Percentiles rank a stretch among this genome's conserved stretches.
These are phyloP conservation scores for Macroglossus sobrinus DNA, from an alignment of 2,113 vertebrate species.

Conservation along the genomic window DNA sequence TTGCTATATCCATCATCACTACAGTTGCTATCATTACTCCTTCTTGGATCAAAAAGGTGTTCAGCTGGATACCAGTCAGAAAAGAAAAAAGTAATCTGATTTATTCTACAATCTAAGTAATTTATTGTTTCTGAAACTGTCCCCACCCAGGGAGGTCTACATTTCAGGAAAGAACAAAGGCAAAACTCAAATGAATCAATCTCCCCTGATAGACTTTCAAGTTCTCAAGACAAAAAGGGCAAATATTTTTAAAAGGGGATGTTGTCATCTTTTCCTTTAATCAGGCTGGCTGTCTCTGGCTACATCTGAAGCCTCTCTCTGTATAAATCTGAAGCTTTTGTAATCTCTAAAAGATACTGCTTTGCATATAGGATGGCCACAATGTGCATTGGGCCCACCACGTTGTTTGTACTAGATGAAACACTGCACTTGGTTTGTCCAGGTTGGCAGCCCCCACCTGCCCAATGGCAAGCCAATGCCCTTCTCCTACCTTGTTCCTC, in stretches of 20 bases:
- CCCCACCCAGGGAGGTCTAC: neutral
- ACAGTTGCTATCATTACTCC: neutral
- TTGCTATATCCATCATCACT: too few species aligned
- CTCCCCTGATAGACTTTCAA: slow-evolving; percentile 32
- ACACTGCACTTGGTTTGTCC: neutral
- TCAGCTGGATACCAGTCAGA: neutral
- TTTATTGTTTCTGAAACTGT: neutral
- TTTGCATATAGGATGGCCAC: neutral
- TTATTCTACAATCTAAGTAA: slow-evolving; percentile 25
- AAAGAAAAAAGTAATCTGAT: neutral
- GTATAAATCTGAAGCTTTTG: neutral
- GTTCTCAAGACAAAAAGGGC: neutral
- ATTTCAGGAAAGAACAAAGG: slow-evolving; percentile 40
- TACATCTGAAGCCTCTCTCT: neutral
- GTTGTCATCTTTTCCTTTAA: neutral
- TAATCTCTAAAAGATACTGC: neutral
- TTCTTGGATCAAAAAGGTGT: neutral
- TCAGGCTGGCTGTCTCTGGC: neutral
- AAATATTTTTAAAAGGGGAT: slow-evolving; percentile 11
- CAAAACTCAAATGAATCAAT: neutral
- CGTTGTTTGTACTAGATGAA: neutral
- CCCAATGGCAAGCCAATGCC: neutral
- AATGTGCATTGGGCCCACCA: too few species aligned
- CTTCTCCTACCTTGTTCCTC: neutral
- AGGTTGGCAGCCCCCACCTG: neutral